A percentile compares a stretch with the other conserved stretches of the same genome.
Evolutionary conservation across 2,797 vertebrate species (phyloP).

Genomic region (Naso thynnoides): DNA sequence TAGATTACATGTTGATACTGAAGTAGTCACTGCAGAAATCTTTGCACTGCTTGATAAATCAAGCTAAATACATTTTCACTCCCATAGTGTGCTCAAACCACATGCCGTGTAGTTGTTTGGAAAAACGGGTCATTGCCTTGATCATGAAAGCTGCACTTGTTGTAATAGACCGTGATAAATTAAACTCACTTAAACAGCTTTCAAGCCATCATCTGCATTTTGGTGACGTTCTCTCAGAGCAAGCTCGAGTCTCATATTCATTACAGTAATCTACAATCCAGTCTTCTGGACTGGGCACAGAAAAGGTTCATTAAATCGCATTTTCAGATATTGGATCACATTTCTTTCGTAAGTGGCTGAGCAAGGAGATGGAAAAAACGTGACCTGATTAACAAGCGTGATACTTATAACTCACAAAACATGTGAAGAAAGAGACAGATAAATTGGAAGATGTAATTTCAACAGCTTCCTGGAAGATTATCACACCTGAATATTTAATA

Average conservation of each 20-base stretch:
- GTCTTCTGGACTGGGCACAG: constrained; percentile 68
- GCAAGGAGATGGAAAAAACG: constrained; percentile 52
- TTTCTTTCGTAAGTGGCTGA: constrained; percentile 75
- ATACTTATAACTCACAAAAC: constrained; percentile 55
- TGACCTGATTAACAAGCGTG: constrained; percentile 73
- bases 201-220: constrained; percentile 74
- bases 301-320: constrained; percentile 81
- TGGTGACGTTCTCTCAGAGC: constrained; percentile 64
- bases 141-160: constrained; percentile 74
- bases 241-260: constrained; percentile 71
- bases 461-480: constrained; percentile 72
- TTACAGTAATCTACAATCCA: constrained; percentile 76
- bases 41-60: constrained; percentile 63
- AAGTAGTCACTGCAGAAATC: constrained; percentile 37
- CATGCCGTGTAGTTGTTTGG: constrained; percentile 74
- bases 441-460: constrained; percentile 74
- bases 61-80: constrained; percentile 62
- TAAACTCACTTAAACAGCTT: constrained; percentile 76
- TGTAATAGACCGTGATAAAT: constrained; percentile 80
- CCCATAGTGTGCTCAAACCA: constrained; percentile 63
- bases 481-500: constrained; percentile 73
- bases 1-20: constrained; percentile 52
- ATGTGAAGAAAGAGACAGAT: constrained; percentile 57
- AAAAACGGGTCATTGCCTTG: constrained; percentile 78
- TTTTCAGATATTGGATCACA: constrained; percentile 83